Evolutionary conservation across 1,140 invertebrate species (phyloP), one percentile per base, ranked within the genome.

Genomic region (Geopemphigus sp.): DNA sequence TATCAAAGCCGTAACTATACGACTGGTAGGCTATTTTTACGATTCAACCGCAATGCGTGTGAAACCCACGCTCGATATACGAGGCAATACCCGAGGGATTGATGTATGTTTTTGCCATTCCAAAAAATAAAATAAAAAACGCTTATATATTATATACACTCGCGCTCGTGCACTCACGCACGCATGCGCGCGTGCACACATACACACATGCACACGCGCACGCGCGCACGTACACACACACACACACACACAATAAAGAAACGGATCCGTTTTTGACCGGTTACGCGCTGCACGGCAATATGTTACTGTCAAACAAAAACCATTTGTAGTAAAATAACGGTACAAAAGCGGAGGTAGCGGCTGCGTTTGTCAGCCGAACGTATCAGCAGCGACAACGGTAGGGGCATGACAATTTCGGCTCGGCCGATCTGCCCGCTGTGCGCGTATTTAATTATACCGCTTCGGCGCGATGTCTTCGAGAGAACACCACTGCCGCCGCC

Each of bases 241-340:
- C 45, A 24, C 24, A 11, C 3, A 17, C 24, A 26, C 17, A 12
- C 15, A 10, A 72, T 54, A 72, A 72, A 72, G 50, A 72, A 72
- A 68, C 39, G 22, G 8, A 72, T 72, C 5, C 47, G 24, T 54
- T 54, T 64, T 54, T 53, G 66, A 70, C 47, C 66, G 24, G 15
- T 70, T 53, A 47, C n/a, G 22, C 6, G 3, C 22, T 15, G 68
- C 22, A 26, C 15, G 68, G 24, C 47, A 72, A 72, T 72, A 72
- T 72, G 68, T 72, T 72, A 72, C 68, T 72, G 68, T 72, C 68
- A 72, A 32, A 53, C 24, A 19, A 54, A 29, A 29, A 72, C 68
- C 68, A 17, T 54, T 53, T 54, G 68, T 29, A 53, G 50, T 54
- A 39, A 24, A 8, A 47, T 66, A 39, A 29, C 50, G 50, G n/a